Percentiles rank a stretch among this genome's conserved stretches.
phyloP scores from a whole-genome alignment of 2,113 vertebrate genomes.

The Eurystomus gularis region DNA sequence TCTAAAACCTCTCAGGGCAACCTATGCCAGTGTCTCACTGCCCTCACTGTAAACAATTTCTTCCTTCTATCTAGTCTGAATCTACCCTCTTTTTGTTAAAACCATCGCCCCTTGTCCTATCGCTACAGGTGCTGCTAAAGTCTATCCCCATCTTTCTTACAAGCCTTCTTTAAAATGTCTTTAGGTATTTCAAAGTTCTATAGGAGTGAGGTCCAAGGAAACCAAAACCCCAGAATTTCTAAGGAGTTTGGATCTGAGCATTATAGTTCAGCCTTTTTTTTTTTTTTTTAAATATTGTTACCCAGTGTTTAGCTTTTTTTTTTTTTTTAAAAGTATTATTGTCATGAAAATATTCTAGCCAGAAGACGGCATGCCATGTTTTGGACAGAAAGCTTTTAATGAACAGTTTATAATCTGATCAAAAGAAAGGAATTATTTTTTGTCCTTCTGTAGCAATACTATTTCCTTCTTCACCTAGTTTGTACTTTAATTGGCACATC shows the following conservation, averaged over 20 bases:
- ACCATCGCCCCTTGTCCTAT: not conserved
- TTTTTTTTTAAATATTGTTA: not conserved
- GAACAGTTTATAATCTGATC: not conserved
- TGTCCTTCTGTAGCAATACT: not conserved
- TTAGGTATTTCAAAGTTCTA: not conserved
- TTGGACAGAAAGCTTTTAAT: not conserved
- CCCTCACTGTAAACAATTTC: not conserved
- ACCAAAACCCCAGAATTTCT: not conserved
- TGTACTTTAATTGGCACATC: not conserved
- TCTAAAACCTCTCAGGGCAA: not conserved
- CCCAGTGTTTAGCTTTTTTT: not conserved
- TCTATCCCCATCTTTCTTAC: not conserved
- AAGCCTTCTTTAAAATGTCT: not conserved
- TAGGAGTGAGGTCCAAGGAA: not conserved
- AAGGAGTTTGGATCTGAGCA: not conserved
- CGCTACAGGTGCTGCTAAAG: not conserved
- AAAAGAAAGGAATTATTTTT: not conserved
- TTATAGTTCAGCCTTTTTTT: not conserved
- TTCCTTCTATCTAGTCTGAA: not conserved
- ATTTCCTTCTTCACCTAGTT: not conserved
- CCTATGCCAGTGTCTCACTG: not conserved
- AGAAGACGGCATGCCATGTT: not conserved
- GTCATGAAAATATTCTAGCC: not conserved
- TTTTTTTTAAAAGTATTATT: not conserved
- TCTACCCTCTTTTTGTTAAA: not conserved